Evolutionary conservation across 2,888 invertebrate species (phyloP), one percentile per base, ranked within the genome.

Genomic region (Himalopsyche tibetana): DNA sequence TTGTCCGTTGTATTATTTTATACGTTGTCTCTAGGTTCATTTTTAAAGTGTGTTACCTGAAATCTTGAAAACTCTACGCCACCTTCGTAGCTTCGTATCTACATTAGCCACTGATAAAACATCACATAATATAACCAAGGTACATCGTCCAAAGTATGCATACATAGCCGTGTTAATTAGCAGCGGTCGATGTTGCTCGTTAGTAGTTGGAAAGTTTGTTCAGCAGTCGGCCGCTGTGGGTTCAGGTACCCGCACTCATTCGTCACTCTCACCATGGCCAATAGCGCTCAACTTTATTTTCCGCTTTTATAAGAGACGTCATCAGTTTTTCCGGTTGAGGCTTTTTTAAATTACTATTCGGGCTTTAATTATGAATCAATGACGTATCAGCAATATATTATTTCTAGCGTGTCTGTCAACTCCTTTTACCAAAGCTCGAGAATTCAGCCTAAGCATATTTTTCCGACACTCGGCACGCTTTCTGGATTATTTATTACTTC

Each of bases 81-180:
- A 3, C 19, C 11, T 28, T 9, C 28, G 28, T 63, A 56, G 17
- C 63, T 19, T 9, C 28, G 28, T 63, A 56, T 56, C 63, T 19
- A 2, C 28, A 8, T 0, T n/a, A 4, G 19, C 63, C 63, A 63
- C 63, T 63, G 63, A 8, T 63, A 63, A 56, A 17, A 56, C n/a
- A 56, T 56, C n/a, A n/a, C n/a, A 63, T n/a, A 28, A 63, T 63
- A 63, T 5, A 63, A 0, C 28, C 6, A 8, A 63, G 63, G 19
- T 63, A 19, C 63, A n/a, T 63, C 51, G 63, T 19, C 19, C 63
- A n/a, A 63, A 63, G 63, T 63, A 45, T 38, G 84, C 80, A 80
- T 80, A 84, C 84, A 84, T 40, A 56, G 80, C 80, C 84, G 79
- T 19, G 80, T 55, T 84, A 84, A 84, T 84, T 84, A 80, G 80